These are phyloP conservation scores for Sitobion miscanthi DNA, from an alignment of 1,140 invertebrate species.

Conservation along the genomic window DNA sequence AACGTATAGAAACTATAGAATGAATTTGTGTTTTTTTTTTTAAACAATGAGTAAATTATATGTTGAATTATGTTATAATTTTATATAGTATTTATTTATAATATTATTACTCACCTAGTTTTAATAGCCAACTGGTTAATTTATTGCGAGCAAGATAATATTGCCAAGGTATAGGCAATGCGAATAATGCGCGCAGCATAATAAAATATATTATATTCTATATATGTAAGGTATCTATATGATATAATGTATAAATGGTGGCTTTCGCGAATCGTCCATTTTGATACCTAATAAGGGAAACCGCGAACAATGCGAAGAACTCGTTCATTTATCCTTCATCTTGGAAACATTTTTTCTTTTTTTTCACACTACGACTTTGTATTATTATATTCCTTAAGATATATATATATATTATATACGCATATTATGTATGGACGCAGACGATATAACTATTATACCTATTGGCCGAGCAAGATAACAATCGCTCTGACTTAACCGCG, in stretches of 20 bases:
- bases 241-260: constrained; percentile 21
- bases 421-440: not conserved
- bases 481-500: not conserved
- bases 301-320: constrained; percentile 22
- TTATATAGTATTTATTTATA: not conserved
- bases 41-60: not conserved
- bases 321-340: constrained; percentile 43
- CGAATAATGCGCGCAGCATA: not conserved
- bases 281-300: constrained; percentile 43
- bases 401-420: too few species aligned
- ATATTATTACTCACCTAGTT: not conserved
- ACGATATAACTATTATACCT: constrained; percentile 4
- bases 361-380: not conserved
- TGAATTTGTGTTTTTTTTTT: not conserved
- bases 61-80: not conserved
- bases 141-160: constrained; percentile 9
- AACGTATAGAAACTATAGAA: not conserved
- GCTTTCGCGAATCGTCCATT: constrained; percentile 20
- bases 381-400: not conserved
- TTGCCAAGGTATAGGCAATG: not conserved
- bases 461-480: not conserved
- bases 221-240: not conserved
- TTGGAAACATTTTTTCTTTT: not conserved
- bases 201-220: not conserved
- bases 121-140: not conserved